These are phyloP conservation scores for Diplolepis rosae DNA, from an alignment of 2,888 invertebrate genomes.

Conservation along the genomic window DNA sequence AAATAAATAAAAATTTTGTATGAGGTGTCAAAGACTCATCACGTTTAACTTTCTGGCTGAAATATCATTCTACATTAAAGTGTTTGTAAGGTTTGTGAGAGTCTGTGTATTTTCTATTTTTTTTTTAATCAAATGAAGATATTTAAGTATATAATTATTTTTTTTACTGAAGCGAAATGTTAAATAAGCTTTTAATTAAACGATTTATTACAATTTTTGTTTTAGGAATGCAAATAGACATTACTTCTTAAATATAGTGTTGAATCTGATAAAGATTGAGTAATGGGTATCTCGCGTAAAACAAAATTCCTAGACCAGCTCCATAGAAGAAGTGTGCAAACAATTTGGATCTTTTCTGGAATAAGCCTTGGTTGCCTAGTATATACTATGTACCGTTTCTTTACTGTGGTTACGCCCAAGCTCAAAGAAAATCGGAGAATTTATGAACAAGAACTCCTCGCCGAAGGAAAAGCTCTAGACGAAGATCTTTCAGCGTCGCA, in stretches of 20 bases:
- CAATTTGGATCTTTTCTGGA: conserved; percentile 74
- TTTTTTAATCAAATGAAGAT: too few species aligned
- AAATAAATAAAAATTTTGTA: too few species aligned
- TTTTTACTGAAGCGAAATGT: too few species aligned
- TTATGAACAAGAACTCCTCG: conserved; percentile 74
- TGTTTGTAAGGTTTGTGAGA: too few species aligned
- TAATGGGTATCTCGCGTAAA: not conserved
- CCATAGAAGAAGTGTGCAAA: conserved; percentile 74
- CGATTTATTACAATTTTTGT: not conserved
- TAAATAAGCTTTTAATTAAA: not conserved
- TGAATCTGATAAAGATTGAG: not conserved
- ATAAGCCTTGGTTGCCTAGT: conserved; percentile 70
- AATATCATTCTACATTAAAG: too few species aligned
- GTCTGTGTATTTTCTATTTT: too few species aligned
- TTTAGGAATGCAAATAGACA: not conserved
- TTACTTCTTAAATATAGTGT: not conserved
- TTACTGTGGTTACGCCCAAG: conserved; percentile 72
- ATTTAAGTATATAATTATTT: too few species aligned
- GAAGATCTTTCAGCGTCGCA: not conserved
- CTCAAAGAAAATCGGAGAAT: conserved; percentile 66
- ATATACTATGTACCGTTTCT: conserved; percentile 74
- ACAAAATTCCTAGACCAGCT: conserved; percentile 69
- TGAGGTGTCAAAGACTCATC: too few species aligned
- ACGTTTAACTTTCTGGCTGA: too few species aligned
- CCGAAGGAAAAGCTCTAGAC: conserved; percentile 71